Evolutionary conservation across 2,797 vertebrate species (phyloP), one percentile per base, ranked within the genome.

Genomic region (Poeciliopsis gracilis): DNA sequence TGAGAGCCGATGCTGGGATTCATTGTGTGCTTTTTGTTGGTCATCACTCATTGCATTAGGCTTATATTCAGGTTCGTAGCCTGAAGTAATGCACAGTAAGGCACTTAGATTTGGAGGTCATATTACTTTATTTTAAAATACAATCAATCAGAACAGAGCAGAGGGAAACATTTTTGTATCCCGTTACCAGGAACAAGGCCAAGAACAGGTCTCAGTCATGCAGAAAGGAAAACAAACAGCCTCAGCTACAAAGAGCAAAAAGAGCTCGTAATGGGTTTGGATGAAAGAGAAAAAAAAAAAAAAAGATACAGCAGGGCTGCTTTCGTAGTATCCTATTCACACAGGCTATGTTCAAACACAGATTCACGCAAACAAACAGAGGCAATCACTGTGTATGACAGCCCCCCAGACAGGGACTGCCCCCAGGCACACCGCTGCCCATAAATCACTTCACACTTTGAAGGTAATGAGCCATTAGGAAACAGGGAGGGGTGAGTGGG

Each of bases 401-500:
- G 80, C 74, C 78, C 77, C 69, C 71, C 69, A 85, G 87, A 91
- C 86, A 92, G 88, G 87, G 93, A 89, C 81, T 83, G 81, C 87
- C 90, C 85, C 85, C 71, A 88, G 59, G 90, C 84, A 78, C 73
- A 88, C 77, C 45, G 49, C 69, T 81, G 85, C 78, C 87, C 88
- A 90, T 93, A 91, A 95, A 93, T 95, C 91, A 92, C 78, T 59
- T 75, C 74, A 72, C 82, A 83, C 84, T 82, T 77, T 84, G 82
- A 45, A 59, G 76, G 84, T 89, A 90, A 82, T 88, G 88, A 92
- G 79, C 82, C 88, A 90, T 79, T 85, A 67, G 89, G 46, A 76
- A 69, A 79, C 81, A 76, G 51, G 89, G 75, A 53, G 9, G 51
- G 51, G 23, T 53, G 23, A 25, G 51, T 10, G 51, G 49, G 2